Evolutionary conservation across 2,797 vertebrate species (phyloP).

Genomic region (Dallia pectoralis): DNA sequence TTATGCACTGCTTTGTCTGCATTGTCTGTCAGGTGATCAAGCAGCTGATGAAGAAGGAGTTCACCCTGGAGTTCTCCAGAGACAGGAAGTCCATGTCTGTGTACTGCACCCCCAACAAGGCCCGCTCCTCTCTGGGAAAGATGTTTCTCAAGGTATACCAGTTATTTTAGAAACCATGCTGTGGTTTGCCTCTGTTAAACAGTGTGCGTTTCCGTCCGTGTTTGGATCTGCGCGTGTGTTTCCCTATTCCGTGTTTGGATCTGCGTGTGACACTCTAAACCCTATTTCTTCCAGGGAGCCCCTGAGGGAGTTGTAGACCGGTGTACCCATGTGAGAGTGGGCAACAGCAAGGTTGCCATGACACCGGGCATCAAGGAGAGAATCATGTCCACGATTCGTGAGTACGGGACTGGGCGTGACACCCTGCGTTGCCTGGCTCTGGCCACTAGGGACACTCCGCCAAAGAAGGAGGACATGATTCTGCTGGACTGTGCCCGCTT

Average conservation of each 20-base stretch:
- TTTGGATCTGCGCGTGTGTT: not conserved
- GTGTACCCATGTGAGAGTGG: conserved; percentile 88
- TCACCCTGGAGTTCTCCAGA: conserved; percentile 94
- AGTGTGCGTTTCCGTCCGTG: too few relatives aligned
- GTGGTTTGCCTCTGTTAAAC: not conserved
- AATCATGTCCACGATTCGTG: conserved; percentile 91
- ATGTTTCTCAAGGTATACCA: conserved; percentile 93
- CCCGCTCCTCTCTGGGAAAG: conserved; percentile 86
- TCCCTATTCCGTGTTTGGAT: conserved; percentile 69
- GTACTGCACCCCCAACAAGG: conserved; percentile 92
- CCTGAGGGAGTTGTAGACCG: conserved; percentile 95
- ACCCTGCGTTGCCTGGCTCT: conserved; percentile 92
- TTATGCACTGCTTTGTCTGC: not conserved
- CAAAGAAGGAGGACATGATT: conserved; percentile 89
- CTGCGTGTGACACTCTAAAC: not conserved
- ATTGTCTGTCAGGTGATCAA: conserved; percentile 79
- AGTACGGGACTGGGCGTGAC: conserved; percentile 93
- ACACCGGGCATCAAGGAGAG: conserved; percentile 87
- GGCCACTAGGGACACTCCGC: conserved; percentile 90
- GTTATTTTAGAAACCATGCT: not conserved
- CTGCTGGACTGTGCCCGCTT: conserved; percentile 87
- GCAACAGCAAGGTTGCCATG: conserved; percentile 83
- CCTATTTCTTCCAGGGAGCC: conserved; percentile 78
- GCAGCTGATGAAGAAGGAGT: conserved; percentile 97
- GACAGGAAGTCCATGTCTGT: conserved; percentile 99